A percentile compares a stretch with the other conserved stretches of the same genome.
phyloP scores from a whole-genome alignment of 2,113 vertebrate genomes.

The Seriola aureovittata region DNA sequence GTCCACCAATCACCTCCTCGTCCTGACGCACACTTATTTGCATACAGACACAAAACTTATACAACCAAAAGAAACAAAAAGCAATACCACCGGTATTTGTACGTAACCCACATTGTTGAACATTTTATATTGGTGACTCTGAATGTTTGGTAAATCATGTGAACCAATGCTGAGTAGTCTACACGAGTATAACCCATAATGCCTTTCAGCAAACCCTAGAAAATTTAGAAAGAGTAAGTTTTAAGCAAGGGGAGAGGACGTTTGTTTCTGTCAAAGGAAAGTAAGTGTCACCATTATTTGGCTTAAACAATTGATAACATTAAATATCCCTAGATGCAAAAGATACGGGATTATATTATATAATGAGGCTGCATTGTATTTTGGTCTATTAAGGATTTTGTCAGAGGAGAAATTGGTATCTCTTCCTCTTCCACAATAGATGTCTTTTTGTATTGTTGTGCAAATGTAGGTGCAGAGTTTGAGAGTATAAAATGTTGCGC shows the following conservation, averaged over 20 bases:
- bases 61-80: no score
- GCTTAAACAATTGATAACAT: not conserved
- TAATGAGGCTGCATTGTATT: conserved; percentile 13
- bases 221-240: not conserved
- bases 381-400: conserved; percentile 12
- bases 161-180: no score
- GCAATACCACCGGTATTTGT: no score
- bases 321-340: not conserved
- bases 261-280: not conserved
- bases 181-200: conserved; percentile 2
- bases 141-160: no score
- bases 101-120: no score
- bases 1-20: no score
- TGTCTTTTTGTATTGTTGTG: conserved; percentile 19
- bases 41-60: no score
- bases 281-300: not conserved
- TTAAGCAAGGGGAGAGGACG: not conserved
- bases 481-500: not conserved
- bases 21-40: no score
- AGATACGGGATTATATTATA: conserved; percentile 5
- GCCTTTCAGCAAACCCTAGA: conserved; percentile 3
- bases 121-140: no score
- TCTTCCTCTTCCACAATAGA: conserved; percentile 12
- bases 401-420: conserved; percentile 26
- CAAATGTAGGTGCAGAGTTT: conserved; percentile 18